Conservation (phyloP, 2,888 invertebrate species). For the Masnerella sp. region DNA sequence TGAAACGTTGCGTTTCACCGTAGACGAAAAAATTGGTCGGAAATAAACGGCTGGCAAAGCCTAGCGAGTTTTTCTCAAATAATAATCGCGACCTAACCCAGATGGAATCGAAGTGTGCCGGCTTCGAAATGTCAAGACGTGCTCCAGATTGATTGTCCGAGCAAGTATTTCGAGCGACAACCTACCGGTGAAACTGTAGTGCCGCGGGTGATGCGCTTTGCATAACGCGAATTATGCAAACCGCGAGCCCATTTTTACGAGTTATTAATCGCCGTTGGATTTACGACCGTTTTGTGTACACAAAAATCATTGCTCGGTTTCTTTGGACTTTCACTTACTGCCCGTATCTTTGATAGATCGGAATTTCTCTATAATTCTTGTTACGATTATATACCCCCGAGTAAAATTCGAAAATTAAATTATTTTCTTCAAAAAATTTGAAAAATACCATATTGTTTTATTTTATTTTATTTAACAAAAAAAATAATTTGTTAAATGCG, state of each 20-base stretch:
- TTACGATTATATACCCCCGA: no score
- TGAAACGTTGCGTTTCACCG: no score
- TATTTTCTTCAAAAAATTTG: no score
- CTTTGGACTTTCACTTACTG: constrained; percentile 38
- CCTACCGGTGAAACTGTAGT: constrained; percentile 28
- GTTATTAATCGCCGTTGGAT: constrained; percentile 15
- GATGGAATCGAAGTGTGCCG: constrained; percentile 19
- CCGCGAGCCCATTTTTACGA: constrained; percentile 26
- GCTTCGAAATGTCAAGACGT: constrained; percentile 24
- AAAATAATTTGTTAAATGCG: no score
- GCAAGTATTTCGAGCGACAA: constrained; percentile 23
- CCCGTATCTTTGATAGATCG: no score
- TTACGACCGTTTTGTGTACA: constrained; percentile 3
- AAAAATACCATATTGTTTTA: no score
- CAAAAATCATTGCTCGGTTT: constrained; percentile 26
- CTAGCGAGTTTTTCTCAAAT: no score
- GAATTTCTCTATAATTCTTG: no score
- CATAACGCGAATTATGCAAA: constrained; percentile 36
- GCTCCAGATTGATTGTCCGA: constrained; percentile 37
- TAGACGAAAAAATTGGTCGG: no score
- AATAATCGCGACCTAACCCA: constrained; percentile 7
- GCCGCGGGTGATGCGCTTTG: constrained; percentile 21
- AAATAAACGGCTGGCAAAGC: no score
- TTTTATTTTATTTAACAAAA: no score
- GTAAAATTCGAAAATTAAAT: no score